These are phyloP conservation scores for Copsychus sechellarum DNA, from an alignment of 2,113 vertebrate species.

Conservation along the genomic window DNA sequence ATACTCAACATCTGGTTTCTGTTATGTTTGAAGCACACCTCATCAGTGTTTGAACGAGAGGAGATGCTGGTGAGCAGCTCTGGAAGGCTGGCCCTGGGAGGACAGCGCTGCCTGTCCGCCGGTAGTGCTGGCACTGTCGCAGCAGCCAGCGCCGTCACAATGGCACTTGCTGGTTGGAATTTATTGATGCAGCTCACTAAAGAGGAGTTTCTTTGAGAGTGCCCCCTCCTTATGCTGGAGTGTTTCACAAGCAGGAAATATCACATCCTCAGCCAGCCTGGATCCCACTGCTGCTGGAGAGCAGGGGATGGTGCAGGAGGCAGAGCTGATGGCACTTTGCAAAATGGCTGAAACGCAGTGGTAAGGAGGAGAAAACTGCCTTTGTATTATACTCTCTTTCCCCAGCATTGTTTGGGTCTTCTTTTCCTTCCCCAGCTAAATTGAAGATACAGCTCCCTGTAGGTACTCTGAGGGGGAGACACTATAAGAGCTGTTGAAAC, in stretches of 20 bases:
- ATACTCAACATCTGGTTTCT: constrained; percentile 3
- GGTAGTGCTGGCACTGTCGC: neutral
- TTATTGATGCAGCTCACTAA: neutral
- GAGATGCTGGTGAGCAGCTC: neutral
- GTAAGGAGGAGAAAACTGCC: neutral
- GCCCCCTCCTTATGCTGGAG: neutral
- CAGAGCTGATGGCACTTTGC: neutral
- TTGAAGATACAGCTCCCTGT: neutral
- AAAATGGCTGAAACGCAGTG: neutral
- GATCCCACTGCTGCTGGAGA: neutral
- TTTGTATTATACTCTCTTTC: neutral
- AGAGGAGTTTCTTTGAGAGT: neutral
- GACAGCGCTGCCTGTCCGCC: neutral
- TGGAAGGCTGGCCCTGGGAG: neutral
- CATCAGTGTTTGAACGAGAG: neutral
- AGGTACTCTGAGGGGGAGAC: neutral
- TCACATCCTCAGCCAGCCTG: neutral
- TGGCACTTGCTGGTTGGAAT: neutral
- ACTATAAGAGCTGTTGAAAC: neutral
- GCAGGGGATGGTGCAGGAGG: neutral
- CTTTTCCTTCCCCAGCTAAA: neutral
- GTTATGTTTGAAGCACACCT: neutral
- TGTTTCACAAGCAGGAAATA: neutral
- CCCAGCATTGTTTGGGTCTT: neutral
- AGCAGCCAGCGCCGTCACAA: neutral